Conservation (phyloP, 2,888 invertebrate species). For the Cerastis leucographa region DNA sequence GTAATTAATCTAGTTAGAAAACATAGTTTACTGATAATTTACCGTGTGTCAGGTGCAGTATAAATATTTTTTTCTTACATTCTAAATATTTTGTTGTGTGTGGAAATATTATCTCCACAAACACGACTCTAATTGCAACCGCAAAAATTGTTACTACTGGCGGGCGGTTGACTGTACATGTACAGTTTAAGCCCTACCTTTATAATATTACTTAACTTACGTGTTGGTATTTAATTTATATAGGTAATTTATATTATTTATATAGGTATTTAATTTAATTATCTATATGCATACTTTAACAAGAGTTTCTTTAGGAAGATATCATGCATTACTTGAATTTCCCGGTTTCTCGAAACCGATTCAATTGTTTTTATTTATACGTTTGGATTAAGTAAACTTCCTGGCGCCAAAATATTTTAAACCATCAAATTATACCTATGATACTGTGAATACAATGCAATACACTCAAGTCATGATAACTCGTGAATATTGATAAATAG, state of each 20-base stretch:
- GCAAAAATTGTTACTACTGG: not conserved
- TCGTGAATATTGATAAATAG: conserved; percentile 34
- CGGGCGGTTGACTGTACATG: not conserved
- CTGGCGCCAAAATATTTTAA: conserved; percentile 59
- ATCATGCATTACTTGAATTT: conserved; percentile 12
- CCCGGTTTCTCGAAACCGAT: conserved; percentile 25
- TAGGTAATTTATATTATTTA: too few species aligned
- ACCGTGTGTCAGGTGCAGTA: conserved; percentile 2
- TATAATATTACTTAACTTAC: not conserved
- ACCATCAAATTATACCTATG: conserved; percentile 35
- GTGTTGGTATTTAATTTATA: not conserved
- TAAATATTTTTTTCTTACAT: not conserved
- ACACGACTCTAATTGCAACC: not conserved
- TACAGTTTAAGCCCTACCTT: not conserved
- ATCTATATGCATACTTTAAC: not conserved
- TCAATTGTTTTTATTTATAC: conserved; percentile 36
- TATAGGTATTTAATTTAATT: not conserved
- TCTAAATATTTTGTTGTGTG: not conserved
- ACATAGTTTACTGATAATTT: not conserved
- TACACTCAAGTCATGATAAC: conserved; percentile 15
- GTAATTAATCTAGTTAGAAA: not conserved
- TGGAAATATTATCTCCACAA: not conserved
- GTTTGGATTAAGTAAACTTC: conserved; percentile 44
- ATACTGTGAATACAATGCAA: conserved; percentile 41
- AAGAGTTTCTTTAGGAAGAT: not conserved